Base-by-base conservation (phyloP, 30 jellyfish, hydroid and myxozoan genomes). In the Clytia hemisphaerica region DNA sequence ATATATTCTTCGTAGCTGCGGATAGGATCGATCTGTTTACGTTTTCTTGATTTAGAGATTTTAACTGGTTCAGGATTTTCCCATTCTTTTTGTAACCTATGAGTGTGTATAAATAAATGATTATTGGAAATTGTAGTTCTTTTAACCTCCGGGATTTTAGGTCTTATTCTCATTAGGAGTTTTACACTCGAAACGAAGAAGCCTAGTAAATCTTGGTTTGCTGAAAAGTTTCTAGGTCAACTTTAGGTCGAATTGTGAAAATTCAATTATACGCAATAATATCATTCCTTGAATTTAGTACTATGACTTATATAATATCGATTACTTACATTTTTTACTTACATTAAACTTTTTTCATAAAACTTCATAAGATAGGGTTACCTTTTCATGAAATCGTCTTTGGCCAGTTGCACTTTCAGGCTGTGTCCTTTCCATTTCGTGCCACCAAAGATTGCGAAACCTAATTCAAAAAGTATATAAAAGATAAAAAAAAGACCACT, bases 381-480 rank as follows among this genome's bases (percentile, higher is more conserved):
- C 94, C 89, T 77, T 27, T 73, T 34, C 31, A 77, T 50, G 36
- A 71, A 86, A 61, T 58, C 42, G 64, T 77, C 93, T 54, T 89
- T 89, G 2, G 98, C 98, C 33, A 75, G 14, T 70, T 89, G 98
- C 3, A 89, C 88, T 28, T 76, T 68, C 42, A 89, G 53, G 58
- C 66, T 92, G 22, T 82, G 58, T 1, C 98, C 98, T 48, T 75
- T 76, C 98, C 98, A 89, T 60, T 64, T 81, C 14, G 93, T 74
- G 50, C 92, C 92, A 48, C 85, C 85, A 58, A 83, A 89, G 24
- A 71, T 27, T 2, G 94, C 61, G 18, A 89, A 32, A 55, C 97
- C 97, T 88, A 35, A 6, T 64, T 28, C 5, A 51, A 37, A 57
- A 34, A 57, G 4, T 2, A 37, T 4, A 19, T 24, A 58, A 22